Evolutionary conservation across 2,888 invertebrate genomes (phyloP).

Genomic region (Drosophila barbarae): DNA sequence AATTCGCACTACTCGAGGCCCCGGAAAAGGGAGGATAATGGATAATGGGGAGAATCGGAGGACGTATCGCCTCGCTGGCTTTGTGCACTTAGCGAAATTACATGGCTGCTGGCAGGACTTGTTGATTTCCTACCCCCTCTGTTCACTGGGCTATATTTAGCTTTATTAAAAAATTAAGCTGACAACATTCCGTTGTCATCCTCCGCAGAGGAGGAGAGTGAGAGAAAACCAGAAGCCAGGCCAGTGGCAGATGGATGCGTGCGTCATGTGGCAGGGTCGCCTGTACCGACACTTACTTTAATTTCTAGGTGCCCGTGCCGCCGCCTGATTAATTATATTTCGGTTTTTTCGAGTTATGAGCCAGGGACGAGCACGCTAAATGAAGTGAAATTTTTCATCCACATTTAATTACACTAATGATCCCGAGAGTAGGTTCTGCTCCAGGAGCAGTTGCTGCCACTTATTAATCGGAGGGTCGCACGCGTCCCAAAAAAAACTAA

Average conservation of each 20-base stretch:
- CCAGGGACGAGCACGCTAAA: constrained; percentile 46
- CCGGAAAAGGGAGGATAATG: constrained; percentile 10
- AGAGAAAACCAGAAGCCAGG: constrained; percentile 16
- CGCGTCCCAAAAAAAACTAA: constrained; percentile 23
- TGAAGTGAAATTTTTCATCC: constrained; percentile 70
- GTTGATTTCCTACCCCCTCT: constrained; percentile 58
- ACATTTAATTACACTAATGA: constrained; percentile 76
- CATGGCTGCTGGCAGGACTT: constrained; percentile 64
- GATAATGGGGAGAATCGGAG: constrained; percentile 11
- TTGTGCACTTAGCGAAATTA: constrained; percentile 70
- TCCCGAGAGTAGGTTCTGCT: constrained; percentile 40
- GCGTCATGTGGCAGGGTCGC: constrained; percentile 66
- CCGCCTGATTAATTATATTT: constrained; percentile 70
- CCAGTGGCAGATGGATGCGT: constrained; percentile 53
- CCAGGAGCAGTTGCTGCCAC: constrained; percentile 40
- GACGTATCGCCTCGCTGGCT: constrained; percentile 38
- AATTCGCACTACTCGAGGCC: constrained; percentile 61
- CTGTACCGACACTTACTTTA: constrained; percentile 65
- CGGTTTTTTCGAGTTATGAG: constrained; percentile 54
- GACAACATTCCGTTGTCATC: constrained; percentile 57
- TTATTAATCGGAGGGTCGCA: constrained; percentile 33
- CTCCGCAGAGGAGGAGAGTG: constrained; percentile 27
- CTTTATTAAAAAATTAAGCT: constrained; percentile 73
- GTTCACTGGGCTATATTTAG: constrained; percentile 68
- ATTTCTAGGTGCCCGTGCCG: constrained; percentile 66